A percentile compares a stretch with the other conserved stretches of the same genome.
These are phyloP conservation scores for Asteroscopus sphinx DNA, from an alignment of 2,888 invertebrate species.

Conservation along the genomic window DNA sequence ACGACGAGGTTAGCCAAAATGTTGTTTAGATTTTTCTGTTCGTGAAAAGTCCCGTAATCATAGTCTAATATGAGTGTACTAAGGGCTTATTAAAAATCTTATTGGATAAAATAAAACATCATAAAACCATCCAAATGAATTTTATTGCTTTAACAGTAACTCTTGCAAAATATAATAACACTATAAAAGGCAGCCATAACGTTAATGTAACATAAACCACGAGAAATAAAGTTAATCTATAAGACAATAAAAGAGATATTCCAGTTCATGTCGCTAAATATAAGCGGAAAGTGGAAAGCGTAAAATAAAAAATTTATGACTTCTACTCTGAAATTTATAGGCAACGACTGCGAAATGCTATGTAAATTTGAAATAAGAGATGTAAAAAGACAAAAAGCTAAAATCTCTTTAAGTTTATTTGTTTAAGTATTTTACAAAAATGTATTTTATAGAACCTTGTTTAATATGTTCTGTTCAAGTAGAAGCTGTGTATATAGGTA, in stretches of 20 bases:
- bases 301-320: constrained; percentile 69
- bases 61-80: too few species aligned
- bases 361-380: constrained; percentile 60
- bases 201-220: constrained; percentile 36
- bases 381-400: constrained; percentile 55
- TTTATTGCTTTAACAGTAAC: constrained; percentile 13
- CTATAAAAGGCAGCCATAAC: constrained; percentile 39
- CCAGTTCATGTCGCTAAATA: constrained; percentile 63
- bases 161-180: constrained; percentile 33
- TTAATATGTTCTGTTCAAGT: too few species aligned
- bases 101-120: constrained; percentile 15
- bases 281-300: constrained; percentile 54
- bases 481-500: too few species aligned
- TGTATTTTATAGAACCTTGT: constrained; percentile 32
- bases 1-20: too few species aligned
- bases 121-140: constrained; percentile 15
- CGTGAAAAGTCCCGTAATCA: too few species aligned
- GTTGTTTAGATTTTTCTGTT: too few species aligned
- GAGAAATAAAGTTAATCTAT: constrained; percentile 54
- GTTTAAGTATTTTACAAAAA: constrained; percentile 55
- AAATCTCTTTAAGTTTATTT: constrained; percentile 60
- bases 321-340: constrained; percentile 62
- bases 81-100: neutral
- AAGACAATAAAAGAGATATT: constrained; percentile 54
- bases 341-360: constrained; percentile 51